A percentile compares a stretch with the other conserved stretches of the same genome.
phyloP scores from a whole-genome alignment of 2,113 vertebrate species.

The Dipodomys stephensi region DNA sequence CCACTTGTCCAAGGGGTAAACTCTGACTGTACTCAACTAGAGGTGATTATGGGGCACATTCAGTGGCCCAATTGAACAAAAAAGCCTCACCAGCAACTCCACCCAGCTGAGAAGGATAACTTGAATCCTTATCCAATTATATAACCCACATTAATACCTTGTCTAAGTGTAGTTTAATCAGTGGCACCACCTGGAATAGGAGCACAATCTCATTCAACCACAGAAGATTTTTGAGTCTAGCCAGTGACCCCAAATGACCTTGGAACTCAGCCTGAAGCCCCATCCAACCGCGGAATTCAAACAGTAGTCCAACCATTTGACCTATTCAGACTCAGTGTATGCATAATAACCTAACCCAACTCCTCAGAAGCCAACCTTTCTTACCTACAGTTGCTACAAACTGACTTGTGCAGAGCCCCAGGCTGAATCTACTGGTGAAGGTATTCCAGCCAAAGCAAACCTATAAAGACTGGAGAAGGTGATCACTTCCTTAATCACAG shows the following conservation, averaged over 20 bases:
- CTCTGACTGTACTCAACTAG: neutral
- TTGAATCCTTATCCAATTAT: neutral
- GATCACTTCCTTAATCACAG: neutral
- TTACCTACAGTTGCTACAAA: neutral
- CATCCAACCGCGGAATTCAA: neutral
- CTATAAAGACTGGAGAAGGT: neutral
- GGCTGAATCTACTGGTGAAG: neutral
- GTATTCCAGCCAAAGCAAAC: neutral
- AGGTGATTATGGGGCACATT: neutral
- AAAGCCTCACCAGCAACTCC: neutral
- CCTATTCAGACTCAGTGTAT: neutral
- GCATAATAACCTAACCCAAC: neutral
- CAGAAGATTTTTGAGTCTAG: neutral
- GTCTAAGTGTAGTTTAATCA: neutral
- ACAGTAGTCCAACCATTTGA: neutral
- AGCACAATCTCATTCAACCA: neutral
- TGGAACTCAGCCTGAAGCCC: neutral
- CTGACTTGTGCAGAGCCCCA: neutral
- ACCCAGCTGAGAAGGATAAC: neutral
- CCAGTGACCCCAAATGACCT: neutral
- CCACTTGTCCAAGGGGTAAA: neutral
- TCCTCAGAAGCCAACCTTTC: neutral
- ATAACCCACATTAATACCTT: neutral
- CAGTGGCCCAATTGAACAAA: neutral
- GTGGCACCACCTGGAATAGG: neutral